Base-by-base conservation (phyloP, 2,888 invertebrate species). In the Leucania comma region DNA sequence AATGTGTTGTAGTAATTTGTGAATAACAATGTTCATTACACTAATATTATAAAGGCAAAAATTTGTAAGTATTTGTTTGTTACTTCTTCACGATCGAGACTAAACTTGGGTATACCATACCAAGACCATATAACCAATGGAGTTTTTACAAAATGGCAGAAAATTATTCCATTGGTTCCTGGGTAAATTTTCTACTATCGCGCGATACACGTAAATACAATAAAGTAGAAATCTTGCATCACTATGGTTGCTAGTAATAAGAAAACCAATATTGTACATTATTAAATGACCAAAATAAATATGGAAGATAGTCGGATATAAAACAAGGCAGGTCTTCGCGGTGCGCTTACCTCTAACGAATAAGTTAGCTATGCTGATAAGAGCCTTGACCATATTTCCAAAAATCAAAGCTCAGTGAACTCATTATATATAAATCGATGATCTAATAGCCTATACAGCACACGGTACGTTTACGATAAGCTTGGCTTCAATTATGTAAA, bases 401-500 rank as follows among this genome's bases (percentile, higher is more conserved):
- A 9, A 38, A 66, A 75, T 42, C 20, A 17, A 22, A 0, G 4
- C 24, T 75, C 32, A n/a, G 9, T 58, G 6, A 48, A 17, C 14
- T 8, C 29, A 29, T 4, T 57, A 42, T 63, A 3, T 38, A 50
- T 24, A 56, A 66, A 70, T 46, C 32, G 35, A 60, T 51, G 24
- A 59, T 42, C n/a, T 48, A n/a, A 54, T 62, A 56, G 51, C 24
- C 32, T 32, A 57, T 38, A 24, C 57, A 24, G 32, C 61, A 42
- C 50, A 32, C 22, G 20, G 14, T 29, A 29, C 17, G 17, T n/a
- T 20, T 57, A 20, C 54, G 42, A 68, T n/a, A 12, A 50, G 22
- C 46, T 60, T 51, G 57, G 46, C 35, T 22, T 67, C 59, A 66
- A 77, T 72, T 81, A 77, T 68, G 66, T 62, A 63, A 66, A 68